Conservation (phyloP, 1,140 invertebrate genomes). For the Drosophila prosaltans region DNA sequence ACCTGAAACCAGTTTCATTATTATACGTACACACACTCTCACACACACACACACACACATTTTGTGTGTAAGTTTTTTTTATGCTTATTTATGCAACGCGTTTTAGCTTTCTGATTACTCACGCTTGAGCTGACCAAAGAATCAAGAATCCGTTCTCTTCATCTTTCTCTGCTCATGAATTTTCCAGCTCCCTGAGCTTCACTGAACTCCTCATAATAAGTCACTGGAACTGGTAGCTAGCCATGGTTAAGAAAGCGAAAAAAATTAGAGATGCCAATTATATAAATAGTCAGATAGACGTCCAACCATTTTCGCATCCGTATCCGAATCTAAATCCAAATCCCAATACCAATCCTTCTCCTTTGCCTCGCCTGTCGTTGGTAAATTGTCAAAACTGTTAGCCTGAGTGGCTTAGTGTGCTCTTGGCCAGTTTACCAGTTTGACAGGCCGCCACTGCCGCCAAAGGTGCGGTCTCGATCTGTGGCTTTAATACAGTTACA, state of each 20-base stretch:
- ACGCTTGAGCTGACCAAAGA: slow-evolving; percentile 66
- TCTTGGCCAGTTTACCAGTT: slow-evolving; percentile 71
- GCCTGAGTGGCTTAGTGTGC: slow-evolving; percentile 37
- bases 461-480: slow-evolving; percentile 68
- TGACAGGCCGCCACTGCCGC: slow-evolving; percentile 73
- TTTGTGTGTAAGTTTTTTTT: slow-evolving; percentile 20
- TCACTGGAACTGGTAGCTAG: slow-evolving; percentile 43
- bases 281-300: slow-evolving; percentile 71
- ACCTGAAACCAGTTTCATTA: slow-evolving; percentile 74
- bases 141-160: slow-evolving; percentile 47
- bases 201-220: slow-evolving; percentile 61
- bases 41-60: slow-evolving; percentile 24
- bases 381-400: slow-evolving; percentile 76
- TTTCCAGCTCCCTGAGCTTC: slow-evolving; percentile 41
- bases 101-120: slow-evolving; percentile 76
- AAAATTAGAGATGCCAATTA: slow-evolving; percentile 81
- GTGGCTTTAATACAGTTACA: slow-evolving; percentile 35
- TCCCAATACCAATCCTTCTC: background rate
- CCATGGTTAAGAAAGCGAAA: slow-evolving; percentile 36
- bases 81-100: slow-evolving; percentile 72
- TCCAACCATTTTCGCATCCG: slow-evolving; percentile 36
- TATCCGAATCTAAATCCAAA: slow-evolving; percentile 20
- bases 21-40: slow-evolving; percentile 28
- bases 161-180: slow-evolving; percentile 60
- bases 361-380: slow-evolving; percentile 40